Conservation (phyloP, 2,888 invertebrate species). For the Linyphia triangularis region DNA sequence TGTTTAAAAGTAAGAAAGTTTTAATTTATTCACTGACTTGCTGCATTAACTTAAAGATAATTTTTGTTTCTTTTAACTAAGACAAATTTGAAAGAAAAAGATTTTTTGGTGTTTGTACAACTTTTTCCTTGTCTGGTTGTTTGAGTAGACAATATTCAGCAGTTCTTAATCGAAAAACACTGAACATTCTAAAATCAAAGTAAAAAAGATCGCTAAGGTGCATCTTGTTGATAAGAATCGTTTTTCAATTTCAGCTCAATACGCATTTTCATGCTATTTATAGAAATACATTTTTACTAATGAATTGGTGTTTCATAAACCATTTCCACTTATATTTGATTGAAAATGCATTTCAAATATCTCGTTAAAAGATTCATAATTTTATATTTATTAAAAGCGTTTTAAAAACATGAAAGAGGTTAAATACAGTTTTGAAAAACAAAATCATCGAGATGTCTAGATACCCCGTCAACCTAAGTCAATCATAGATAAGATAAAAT, state of each 20-base stretch:
- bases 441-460: neutral
- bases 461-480: neutral
- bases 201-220: neutral
- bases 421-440: neutral
- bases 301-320: no score
- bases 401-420: no score
- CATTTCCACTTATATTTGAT: no score
- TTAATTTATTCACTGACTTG: no score
- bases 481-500: neutral
- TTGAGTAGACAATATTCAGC: neutral
- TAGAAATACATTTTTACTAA: neutral
- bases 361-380: no score
- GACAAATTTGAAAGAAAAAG: no score
- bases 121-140: neutral
- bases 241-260: neutral
- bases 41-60: no score
- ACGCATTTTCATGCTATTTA: neutral
- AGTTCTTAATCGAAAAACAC: neutral
- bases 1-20: no score
- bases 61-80: no score
- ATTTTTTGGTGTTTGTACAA: neutral
- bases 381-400: no score
- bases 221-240: neutral
- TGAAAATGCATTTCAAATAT: no score
- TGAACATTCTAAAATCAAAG: neutral